Conservation (phyloP, 2,113 vertebrate genomes). For the Protomyctophum bolini region DNA sequence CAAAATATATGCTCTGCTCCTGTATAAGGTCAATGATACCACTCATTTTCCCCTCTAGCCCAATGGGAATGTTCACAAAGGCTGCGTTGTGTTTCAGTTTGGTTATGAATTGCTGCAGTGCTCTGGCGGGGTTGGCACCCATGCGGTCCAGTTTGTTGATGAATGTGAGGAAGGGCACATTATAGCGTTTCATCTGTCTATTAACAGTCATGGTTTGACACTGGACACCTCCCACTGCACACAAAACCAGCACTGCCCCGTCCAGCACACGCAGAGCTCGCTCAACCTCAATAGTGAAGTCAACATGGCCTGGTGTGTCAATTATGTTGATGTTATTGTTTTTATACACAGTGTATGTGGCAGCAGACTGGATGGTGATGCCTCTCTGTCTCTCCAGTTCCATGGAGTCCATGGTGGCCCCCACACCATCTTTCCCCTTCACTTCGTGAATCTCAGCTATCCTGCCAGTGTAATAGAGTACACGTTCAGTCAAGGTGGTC, state of each 20-base stretch:
- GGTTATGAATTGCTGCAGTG: constrained; percentile 83
- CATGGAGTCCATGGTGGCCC: constrained; percentile 93
- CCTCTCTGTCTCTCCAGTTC: constrained; percentile 88
- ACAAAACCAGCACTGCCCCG: constrained; percentile 86
- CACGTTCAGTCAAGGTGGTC: constrained; percentile 84
- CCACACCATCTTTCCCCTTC: constrained; percentile 89
- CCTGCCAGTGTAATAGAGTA: constrained; percentile 88
- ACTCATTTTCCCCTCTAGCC: constrained; percentile 82
- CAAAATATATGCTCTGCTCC: constrained; percentile 86
- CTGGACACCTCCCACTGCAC: constrained; percentile 89
- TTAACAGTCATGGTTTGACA: constrained; percentile 90
- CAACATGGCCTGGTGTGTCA: constrained; percentile 89
- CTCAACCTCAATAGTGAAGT: constrained; percentile 92
- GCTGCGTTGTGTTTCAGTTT: constrained; percentile 88
- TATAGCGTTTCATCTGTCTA: constrained; percentile 88
- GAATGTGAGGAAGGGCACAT: constrained; percentile 86
- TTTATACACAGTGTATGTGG: constrained; percentile 88
- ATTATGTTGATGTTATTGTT: constrained; percentile 91
- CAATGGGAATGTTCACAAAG: constrained; percentile 87
- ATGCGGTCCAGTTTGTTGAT: constrained; percentile 88
- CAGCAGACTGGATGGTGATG: constrained; percentile 91
- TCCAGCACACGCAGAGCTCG: constrained; percentile 87
- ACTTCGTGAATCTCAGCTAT: constrained; percentile 92
- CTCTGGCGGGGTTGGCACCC: constrained; percentile 81
- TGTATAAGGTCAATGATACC: constrained; percentile 88